These are phyloP conservation scores for Axinella damicornis DNA, from an alignment of 37 sponge, comb jelly and placozoan species.

Conservation along the genomic window DNA sequence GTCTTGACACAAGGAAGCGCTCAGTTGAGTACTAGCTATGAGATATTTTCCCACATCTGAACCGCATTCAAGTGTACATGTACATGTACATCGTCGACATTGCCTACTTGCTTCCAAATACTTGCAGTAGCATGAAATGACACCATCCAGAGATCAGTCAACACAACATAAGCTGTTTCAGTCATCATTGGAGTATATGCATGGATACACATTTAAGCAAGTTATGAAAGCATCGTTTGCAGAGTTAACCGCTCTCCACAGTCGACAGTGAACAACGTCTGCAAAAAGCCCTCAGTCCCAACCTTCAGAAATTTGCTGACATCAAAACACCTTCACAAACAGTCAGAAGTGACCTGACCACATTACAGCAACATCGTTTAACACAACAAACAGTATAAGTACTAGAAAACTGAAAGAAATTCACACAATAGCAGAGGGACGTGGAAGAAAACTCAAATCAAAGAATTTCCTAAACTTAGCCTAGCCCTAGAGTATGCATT, in stretches of 20 bases:
- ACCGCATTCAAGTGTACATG: slow-evolving; percentile 3
- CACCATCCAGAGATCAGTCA: background rate
- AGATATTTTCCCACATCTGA: background rate
- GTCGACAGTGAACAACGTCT: slow-evolving; percentile 1
- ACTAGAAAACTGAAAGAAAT: slow-evolving; percentile 22
- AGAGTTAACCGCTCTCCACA: slow-evolving; percentile 2
- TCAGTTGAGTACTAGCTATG: background rate
- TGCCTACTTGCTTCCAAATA: background rate
- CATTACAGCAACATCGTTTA: background rate
- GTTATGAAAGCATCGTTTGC: slow-evolving; percentile 8
- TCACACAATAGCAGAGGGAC: slow-evolving; percentile 14
- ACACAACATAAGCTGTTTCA: background rate
- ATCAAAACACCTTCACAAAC: slow-evolving; percentile 9
- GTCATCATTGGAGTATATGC: background rate
- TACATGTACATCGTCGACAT: too few relatives aligned
- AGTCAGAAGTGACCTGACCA: slow-evolving; percentile 14
- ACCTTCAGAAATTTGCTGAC: background rate
- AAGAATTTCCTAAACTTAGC: slow-evolving; percentile 8
- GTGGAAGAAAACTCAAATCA: slow-evolving; percentile 12
- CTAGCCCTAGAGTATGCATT: slow-evolving; percentile 24
- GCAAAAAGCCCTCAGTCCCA: background rate
- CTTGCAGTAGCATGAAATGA: background rate
- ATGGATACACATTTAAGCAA: slow-evolving; percentile 12
- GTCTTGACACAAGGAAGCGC: too few relatives aligned
- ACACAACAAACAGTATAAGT: background rate